Evolutionary conservation across 2,888 invertebrate genomes (phyloP), one percentile per base, ranked within the genome.

Genomic region (Orthosia cruda): DNA sequence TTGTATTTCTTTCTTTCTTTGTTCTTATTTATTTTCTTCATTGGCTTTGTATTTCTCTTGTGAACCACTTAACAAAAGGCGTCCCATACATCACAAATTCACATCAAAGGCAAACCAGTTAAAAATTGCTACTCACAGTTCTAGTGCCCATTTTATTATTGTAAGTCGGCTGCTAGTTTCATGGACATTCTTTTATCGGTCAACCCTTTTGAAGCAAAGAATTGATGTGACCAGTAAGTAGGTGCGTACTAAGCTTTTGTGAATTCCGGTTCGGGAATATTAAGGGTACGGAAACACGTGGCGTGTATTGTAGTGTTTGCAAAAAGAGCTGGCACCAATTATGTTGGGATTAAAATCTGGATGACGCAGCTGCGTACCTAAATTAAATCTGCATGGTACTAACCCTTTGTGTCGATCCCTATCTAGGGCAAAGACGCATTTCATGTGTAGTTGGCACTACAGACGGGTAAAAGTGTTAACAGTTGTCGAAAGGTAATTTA

Each of bases 281-380:
- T 18, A 18, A 32, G 26, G 65, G 49, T 72, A 57, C 57, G 32
- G 45, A 18, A n/a, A 74, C 49, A 66, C 66, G 54, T 75, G 64
- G 4, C 20, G 15, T 15, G 47, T 32, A 47, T 52, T 71, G 20
- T 54, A 71, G 58, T 20, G 15, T 12, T 47, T 40, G 16, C 18
- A 73, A 12, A 73, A 61, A 71, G 47, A 20, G 16, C 58, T 5
- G 13, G 4, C 15, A 18, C 15, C 55, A 55, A 62, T 76, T 57
- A 52, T 32, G 2, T 52, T 47, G 3, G 66, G 65, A 55, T 66
- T 59, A 65, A 49, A 61, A 61, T 63, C 62, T 57, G 26, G 62
- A 50, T 23, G 9, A 23, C 11, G 64, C 26, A 55, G 66, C 47
- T 62, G 55, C 65, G 4, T 11, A 4, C 40, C 1, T 26, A 45